Evolutionary conservation across 2,888 invertebrate genomes (phyloP), one percentile per base, ranked within the genome.

Genomic region (Vanessa cardui): DNA sequence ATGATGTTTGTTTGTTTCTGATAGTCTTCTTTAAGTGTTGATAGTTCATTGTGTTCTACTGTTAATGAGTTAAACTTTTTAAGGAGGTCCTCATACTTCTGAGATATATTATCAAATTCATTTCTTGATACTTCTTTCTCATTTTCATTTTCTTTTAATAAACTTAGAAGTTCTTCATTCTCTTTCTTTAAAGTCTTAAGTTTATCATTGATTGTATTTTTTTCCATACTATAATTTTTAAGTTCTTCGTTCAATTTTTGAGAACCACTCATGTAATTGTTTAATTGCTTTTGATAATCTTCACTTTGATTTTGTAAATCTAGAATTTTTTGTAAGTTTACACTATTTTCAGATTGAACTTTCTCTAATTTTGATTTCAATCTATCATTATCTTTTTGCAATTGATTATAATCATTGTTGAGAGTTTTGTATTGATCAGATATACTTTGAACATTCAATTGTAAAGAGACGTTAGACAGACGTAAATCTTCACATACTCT

Each of bases 341-440:
- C 52, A 62, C 18, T 31, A 73, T 46, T 76, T 68, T 80, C 74
- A 15, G 71, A 72, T 63, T 75, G 69, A 8, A 70, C 46, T 39
- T 72, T 63, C 60, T 78, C 66, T 6, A 80, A 68, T 66, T 76
- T 69, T 49, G 66, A 64, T 75, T 73, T 79, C 15, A 84, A 72
- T 58, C 75, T 75, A 62, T 81, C 73, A 72, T 82, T 81, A 70
- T 81, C 78, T 44, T 75, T 76, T 64, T 75, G 75, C 46, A 80
- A 66, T n/a, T 63, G 58, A 64, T 74, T 71, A 21, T 84, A 65
- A 73, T 83, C 77, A 62, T 69, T 71, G 6, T 66, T 64, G 9
- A 73, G 66, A 45, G 58, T 68, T 70, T 76, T 72, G 72, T 76
- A 72, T 70, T 79, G 73, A 47, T 79, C 71, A 7, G 70, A 60